Conservation (phyloP, 1,140 invertebrate species). For the Onthophagus taurus region DNA sequence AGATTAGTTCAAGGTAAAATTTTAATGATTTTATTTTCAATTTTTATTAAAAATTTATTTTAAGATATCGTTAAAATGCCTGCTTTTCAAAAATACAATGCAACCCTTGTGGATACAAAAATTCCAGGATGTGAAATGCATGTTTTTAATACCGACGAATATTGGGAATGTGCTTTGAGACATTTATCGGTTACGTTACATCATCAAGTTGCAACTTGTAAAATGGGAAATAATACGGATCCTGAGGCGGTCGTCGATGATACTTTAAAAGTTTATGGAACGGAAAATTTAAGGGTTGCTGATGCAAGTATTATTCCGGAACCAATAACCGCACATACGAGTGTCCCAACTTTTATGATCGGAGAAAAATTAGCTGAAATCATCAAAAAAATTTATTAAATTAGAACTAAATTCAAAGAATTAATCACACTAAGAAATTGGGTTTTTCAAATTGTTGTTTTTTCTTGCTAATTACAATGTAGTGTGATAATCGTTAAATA, state of each 20-base stretch:
- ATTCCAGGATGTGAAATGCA: constrained; percentile 47
- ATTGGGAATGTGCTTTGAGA: constrained; percentile 25
- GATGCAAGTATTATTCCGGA: constrained; percentile 69
- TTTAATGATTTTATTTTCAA: too few relatives aligned
- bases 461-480: too few relatives aligned
- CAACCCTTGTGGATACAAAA: constrained; percentile 36
- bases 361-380: constrained; percentile 77
- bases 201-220: constrained; percentile 50
- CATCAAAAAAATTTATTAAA: constrained; percentile 52
- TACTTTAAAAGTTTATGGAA: constrained; percentile 42
- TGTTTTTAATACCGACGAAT: constrained; percentile 32
- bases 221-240: constrained; percentile 49
- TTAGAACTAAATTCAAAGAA: too few relatives aligned
- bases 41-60: too few relatives aligned
- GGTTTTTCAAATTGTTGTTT: too few relatives aligned
- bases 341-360: constrained; percentile 71
- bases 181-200: constrained; percentile 44
- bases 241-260: constrained; percentile 48
- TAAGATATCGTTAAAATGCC: constrained; percentile 28
- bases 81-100: constrained; percentile 31
- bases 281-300: constrained; percentile 53
- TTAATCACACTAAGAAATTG: too few relatives aligned
- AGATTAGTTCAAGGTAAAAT: constrained; percentile 27
- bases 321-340: constrained; percentile 60
- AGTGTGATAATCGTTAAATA: too few relatives aligned